Evolutionary conservation across 1,140 invertebrate species (phyloP), one percentile per base, ranked within the genome.

Genomic region (Penaeus japonicus): DNA sequence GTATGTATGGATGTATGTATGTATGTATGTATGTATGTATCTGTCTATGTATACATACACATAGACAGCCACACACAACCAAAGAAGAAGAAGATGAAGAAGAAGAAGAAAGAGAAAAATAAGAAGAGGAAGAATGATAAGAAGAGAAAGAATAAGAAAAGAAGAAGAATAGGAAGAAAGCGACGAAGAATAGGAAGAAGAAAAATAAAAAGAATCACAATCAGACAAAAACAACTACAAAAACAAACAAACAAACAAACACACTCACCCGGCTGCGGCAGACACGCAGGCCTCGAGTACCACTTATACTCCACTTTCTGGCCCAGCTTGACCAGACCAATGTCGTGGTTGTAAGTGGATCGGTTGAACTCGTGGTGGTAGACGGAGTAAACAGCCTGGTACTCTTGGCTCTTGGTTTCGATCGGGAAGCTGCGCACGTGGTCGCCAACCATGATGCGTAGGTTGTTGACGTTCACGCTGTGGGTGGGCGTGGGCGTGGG

Each of bases 281-380:
- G 93, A 92, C 97, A 97, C 20, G 97, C 94, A 0, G 97, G 96
- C 88, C 95, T 94, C 84, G 97, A 95, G 81, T 95, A 94, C 92
- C 22, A 94, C 94, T 95, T 95, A 91, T 81, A 94, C 92, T 93
- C 93, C 0, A 97, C 96, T 0, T 57, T 96, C 59, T 94, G 91
- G 39, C 95, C 94, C 0, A 97, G 91, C 91, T 94, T 94, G 5
- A 97, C 91, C 2, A 97, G 92, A 1, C 96, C 96, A 75, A 97
- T 96, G 89, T 97, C 97, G 90, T 97, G 97, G 92, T 97, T 95
- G 90, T 96, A 97, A 90, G 94, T 96, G 2, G 92, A 91, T 10
- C 94, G 93, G 87, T 95, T 96, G 91, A 97, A 97, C 4, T 94
- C 93, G 24, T 93, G 92, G 91, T 97, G 96, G 62, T 93, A 94